A percentile compares a stretch with the other conserved stretches of the same genome.
phyloP scores from a whole-genome alignment of 2,113 vertebrate genomes.

The Oreotragus oreotragus region DNA sequence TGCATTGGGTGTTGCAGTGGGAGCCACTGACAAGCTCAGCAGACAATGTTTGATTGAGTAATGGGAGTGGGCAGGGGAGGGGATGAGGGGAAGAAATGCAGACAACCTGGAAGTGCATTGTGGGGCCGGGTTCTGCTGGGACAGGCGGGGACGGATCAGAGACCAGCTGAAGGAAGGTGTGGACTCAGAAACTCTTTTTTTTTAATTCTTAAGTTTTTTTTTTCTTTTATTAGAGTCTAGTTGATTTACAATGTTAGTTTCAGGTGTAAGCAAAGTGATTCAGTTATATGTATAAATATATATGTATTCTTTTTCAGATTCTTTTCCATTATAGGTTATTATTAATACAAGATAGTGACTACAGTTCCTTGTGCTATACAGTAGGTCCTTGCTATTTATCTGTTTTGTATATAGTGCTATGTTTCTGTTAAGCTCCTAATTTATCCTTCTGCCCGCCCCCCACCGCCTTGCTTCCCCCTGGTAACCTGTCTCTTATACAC shows the following conservation, averaged over 20 bases:
- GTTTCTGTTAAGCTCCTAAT: neutral
- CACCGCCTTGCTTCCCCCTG: neutral
- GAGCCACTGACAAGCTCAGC: neutral
- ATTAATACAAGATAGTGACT: neutral
- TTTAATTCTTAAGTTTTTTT: fast-evolving
- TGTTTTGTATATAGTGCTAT: neutral
- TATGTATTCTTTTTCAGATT: neutral
- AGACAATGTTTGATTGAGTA: neutral
- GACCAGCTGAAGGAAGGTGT: neutral
- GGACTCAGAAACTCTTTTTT: neutral
- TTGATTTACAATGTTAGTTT: neutral
- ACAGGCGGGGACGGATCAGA: neutral
- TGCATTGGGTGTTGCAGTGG: neutral
- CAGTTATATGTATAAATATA: neutral
- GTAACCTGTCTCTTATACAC: too few species aligned
- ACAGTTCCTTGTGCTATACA: neutral
- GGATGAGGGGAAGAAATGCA: neutral
- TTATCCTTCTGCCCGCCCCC: neutral
- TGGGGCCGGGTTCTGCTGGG: neutral
- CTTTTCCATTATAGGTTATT: neutral
- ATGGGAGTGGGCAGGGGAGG: neutral
- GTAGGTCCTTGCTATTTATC: neutral
- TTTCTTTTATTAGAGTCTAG: neutral
- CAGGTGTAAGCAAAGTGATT: neutral
- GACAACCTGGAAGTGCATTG: neutral